Conservation (phyloP, 2,888 invertebrate genomes). For the Carcina quercana region DNA sequence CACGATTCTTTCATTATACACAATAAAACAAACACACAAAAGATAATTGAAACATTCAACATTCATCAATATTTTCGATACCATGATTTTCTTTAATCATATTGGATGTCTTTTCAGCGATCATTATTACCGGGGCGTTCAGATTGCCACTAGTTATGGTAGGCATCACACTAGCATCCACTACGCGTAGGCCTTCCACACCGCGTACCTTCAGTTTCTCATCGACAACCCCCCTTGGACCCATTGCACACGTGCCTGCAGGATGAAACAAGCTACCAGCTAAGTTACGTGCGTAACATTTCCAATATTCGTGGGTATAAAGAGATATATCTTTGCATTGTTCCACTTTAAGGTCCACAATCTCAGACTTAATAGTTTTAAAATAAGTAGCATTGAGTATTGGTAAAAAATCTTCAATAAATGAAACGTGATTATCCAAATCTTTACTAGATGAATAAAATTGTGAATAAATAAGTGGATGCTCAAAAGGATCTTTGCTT, state of each 20-base stretch:
- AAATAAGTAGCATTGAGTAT: conserved; percentile 24
- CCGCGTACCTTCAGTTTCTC: conserved; percentile 59
- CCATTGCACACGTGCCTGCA: conserved; percentile 44
- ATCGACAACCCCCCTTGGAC: conserved; percentile 36
- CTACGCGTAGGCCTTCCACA: conserved; percentile 70
- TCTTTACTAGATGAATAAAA: conserved; percentile 29
- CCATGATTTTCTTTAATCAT: conserved; percentile 59
- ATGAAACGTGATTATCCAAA: conserved; percentile 23
- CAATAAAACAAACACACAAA: too few species aligned
- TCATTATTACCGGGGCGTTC: conserved; percentile 76
- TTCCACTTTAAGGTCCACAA: conserved; percentile 62
- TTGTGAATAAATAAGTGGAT: conserved; percentile 28
- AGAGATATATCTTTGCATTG: conserved; percentile 25
- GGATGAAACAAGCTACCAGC: conserved; percentile 76
- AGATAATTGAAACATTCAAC: too few species aligned
- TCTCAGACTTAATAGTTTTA: conserved; percentile 16
- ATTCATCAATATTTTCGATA: too few species aligned
- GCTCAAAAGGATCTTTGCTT: conserved; percentile 29
- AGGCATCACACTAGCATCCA: conserved; percentile 79
- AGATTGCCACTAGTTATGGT: conserved; percentile 74
- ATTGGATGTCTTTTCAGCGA: conserved; percentile 76
- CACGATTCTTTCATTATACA: too few species aligned
- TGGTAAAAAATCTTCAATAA: conserved; percentile 22
- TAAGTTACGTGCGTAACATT: conserved; percentile 35
- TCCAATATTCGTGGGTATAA: conserved; percentile 34